Conservation (phyloP, 2,113 vertebrate species). For the Benitochromis conjunctus region DNA sequence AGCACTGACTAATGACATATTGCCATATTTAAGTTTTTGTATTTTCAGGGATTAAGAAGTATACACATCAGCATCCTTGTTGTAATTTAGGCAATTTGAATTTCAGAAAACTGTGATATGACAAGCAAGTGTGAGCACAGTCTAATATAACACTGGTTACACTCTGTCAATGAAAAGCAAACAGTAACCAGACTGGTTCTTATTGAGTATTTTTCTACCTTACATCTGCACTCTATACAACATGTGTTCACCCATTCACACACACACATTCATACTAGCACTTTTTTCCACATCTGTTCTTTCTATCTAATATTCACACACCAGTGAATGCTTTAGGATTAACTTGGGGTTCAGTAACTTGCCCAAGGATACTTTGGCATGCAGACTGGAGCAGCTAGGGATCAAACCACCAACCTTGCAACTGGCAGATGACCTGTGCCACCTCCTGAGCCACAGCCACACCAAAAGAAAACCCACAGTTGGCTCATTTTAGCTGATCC, state of each 20-base stretch:
- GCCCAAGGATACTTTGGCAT: background rate
- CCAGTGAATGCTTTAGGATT: rapidly evolving
- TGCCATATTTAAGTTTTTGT: background rate
- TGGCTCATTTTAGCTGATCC: rapidly evolving
- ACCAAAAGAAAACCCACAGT: rapidly evolving
- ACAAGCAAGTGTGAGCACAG: background rate
- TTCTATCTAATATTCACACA: background rate
- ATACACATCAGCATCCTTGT: too few relatives aligned
- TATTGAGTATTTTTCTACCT: background rate
- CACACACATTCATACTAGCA: too few relatives aligned
- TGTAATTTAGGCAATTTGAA: too few relatives aligned
- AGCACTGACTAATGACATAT: background rate
- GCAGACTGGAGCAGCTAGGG: rapidly evolving
- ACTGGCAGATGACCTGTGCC: background rate
- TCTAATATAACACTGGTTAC: background rate
- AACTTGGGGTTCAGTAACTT: background rate
- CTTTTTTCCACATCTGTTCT: background rate
- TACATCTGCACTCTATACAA: background rate
- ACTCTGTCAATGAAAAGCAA: background rate
- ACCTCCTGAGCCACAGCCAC: background rate
- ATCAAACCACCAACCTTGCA: background rate
- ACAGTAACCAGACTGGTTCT: background rate
- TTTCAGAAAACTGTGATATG: background rate
- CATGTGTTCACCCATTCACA: background rate
- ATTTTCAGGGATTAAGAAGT: background rate